A percentile compares a stretch with the other conserved stretches of the same genome.
Evolutionary conservation across 2,113 vertebrate species (phyloP).

Genomic region (Picathartes gymnocephalus): DNA sequence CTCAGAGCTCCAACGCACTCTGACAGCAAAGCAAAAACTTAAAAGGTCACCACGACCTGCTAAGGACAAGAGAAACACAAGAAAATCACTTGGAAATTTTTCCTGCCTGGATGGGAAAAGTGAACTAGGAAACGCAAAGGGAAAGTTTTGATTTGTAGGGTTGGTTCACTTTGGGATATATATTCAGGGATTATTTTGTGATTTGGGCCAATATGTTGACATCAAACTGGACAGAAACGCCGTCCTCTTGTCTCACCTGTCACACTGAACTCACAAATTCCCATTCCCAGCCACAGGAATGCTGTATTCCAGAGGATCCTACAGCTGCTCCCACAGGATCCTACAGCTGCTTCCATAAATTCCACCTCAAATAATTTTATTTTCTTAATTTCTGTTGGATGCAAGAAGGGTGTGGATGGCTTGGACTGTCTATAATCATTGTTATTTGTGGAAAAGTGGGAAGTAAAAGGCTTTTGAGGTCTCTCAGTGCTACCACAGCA

Average conservation of each 20-base stretch:
- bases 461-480: not conserved
- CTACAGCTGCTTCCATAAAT: not conserved
- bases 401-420: not conserved
- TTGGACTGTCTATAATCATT: not conserved
- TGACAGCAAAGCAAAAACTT: slow-evolving; percentile 77
- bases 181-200: not conserved
- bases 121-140: not conserved
- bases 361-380: not conserved
- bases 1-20: slow-evolving; percentile 73
- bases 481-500: not conserved
- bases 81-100: slow-evolving; percentile 70
- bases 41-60: slow-evolving; percentile 82
- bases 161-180: not conserved
- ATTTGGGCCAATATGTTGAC: not conserved
- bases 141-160: slow-evolving; percentile 2
- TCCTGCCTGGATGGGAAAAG: slow-evolving; percentile 28
- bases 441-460: not conserved
- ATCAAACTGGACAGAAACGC: slow-evolving; percentile 1
- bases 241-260: not conserved
- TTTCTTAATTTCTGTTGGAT: not conserved
- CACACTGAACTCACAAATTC: not conserved
- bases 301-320: not conserved
- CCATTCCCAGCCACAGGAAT: not conserved
- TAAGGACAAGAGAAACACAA: slow-evolving; percentile 72
- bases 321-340: not conserved